Percentiles rank a stretch among this genome's conserved stretches.
These are phyloP conservation scores for Danio albolineatus DNA, from an alignment of 2,797 vertebrate genomes.

Conservation along the genomic window DNA sequence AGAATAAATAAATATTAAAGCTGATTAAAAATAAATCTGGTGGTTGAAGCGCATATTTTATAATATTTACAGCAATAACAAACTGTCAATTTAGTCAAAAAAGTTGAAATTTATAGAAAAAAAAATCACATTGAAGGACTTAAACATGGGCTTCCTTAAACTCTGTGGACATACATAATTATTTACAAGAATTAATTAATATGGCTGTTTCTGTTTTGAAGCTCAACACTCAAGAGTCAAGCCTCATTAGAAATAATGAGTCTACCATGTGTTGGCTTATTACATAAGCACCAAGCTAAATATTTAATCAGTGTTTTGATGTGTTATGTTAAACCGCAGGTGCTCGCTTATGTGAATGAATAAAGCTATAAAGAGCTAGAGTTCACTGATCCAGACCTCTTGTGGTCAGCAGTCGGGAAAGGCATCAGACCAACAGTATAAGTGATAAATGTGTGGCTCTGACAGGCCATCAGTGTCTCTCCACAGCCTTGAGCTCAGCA, in stretches of 20 bases:
- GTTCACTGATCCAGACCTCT: not conserved
- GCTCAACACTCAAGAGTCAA: conserved; percentile 29
- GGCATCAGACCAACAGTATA: not conserved
- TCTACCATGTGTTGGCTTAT: conserved; percentile 34
- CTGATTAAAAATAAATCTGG: too few relatives aligned
- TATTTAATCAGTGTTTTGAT: not conserved
- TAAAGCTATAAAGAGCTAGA: not conserved
- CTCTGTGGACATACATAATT: not conserved
- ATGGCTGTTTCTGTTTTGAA: conserved; percentile 34
- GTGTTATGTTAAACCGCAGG: not conserved
- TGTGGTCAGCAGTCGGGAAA: not conserved
- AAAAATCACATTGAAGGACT: too few relatives aligned
- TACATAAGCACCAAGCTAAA: conserved; percentile 37
- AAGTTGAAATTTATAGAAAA: too few relatives aligned
- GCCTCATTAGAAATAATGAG: conserved; percentile 56
- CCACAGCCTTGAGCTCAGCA: conserved; percentile 1
- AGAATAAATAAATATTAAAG: too few relatives aligned
- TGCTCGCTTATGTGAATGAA: conserved; percentile 17
- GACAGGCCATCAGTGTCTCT: not conserved
- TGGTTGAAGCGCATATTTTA: too few relatives aligned
- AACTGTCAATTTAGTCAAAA: too few relatives aligned
- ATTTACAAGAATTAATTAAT: not conserved
- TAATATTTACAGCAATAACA: too few relatives aligned
- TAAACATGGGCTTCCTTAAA: too few relatives aligned
- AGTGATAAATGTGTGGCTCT: conserved; percentile 3